Base-by-base conservation (phyloP, 2,113 vertebrate genomes). In the Chinchilla lanigera region DNA sequence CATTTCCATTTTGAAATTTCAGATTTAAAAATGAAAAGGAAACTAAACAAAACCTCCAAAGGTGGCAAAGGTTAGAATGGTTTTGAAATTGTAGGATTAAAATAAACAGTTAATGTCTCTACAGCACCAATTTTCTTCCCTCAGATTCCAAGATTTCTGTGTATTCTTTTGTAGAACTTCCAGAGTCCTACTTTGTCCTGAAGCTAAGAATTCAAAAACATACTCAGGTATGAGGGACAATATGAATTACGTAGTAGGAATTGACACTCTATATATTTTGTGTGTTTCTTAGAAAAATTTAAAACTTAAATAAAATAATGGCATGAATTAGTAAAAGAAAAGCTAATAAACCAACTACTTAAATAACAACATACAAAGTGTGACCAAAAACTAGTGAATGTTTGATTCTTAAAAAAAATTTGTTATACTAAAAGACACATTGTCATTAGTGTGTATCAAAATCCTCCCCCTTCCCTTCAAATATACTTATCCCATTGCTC, bases 1-100 rank as follows among this genome's bases (percentile, higher is more conserved):
- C 20, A 33, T 75, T 84, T 73, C 38, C 83, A 78, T 78, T 81
- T 20, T 81, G 13, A 91, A 93, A 75, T 80, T 88, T 96, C 7
- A 50, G 3, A 17, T 73, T 85, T 89, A 61, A 89, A 61, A 84
- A 86, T 47, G 30, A 91, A 85, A 38, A 47, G 35, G 63, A 80
- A 89, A 61, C 5, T 50, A 69, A 58, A 69, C 5, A 65, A 58
- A 6, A 86, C 30, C 14, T 93, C n/a, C 58, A 80, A 71, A 83
- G 78, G 14, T 50, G 33, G 38, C 78, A 82, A 77, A 77, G 61
- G 24, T 56, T 81, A 93, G 20, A 30, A 85, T 47, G 12, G 38
- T 75, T 94, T 78, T 82, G 52, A 92, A 81, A 60, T 35, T 75
- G 71, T 77, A 69, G 33, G 24, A 86, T 52, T 44, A 22, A 63